phyloP scores from a whole-genome alignment of 64 coral and sea anemone species.

The Orbicella faveolata region DNA sequence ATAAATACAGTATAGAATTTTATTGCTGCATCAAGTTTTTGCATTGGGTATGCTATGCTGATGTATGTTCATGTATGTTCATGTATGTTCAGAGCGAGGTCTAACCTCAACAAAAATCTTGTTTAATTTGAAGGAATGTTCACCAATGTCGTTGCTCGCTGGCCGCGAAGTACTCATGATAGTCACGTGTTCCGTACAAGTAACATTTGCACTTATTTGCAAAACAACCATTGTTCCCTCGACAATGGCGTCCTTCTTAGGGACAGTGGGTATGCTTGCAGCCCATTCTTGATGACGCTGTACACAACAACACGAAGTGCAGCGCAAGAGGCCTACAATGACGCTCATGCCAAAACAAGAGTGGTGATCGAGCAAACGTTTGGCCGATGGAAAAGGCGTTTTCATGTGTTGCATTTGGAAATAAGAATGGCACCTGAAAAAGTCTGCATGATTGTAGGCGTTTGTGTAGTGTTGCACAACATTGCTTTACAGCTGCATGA shows the following conservation, averaged over 20 bases:
- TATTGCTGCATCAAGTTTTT: no score
- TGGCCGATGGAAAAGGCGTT: not conserved
- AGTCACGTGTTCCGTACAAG: slow-evolving; percentile 25
- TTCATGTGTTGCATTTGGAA: slow-evolving; percentile 33
- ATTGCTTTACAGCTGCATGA: slow-evolving; percentile 14
- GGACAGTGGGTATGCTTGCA: slow-evolving; percentile 39
- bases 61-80: no score
- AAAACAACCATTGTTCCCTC: slow-evolving; percentile 30
- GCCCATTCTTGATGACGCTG: slow-evolving; percentile 48
- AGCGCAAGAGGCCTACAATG: not conserved
- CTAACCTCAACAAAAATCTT: no score
- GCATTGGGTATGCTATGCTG: no score
- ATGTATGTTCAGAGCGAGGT: no score
- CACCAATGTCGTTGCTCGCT: slow-evolving; percentile 38
- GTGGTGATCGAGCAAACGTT: slow-evolving; percentile 47
- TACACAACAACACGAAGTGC: not conserved
- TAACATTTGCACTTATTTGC: slow-evolving; percentile 15
- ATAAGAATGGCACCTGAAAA: slow-evolving; percentile 32
- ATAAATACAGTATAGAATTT: no score
- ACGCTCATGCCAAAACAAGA: slow-evolving; percentile 13
- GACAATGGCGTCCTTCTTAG: slow-evolving; percentile 41
- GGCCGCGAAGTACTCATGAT: slow-evolving; percentile 45
- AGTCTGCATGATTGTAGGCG: slow-evolving; percentile 23
- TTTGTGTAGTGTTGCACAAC: not conserved
- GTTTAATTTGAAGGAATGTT: slow-evolving; percentile 10